A percentile compares a stretch with the other conserved stretches of the same genome.
phyloP scores from a whole-genome alignment of 2,113 vertebrate genomes.

The Protobothrops mucrosquamatus region DNA sequence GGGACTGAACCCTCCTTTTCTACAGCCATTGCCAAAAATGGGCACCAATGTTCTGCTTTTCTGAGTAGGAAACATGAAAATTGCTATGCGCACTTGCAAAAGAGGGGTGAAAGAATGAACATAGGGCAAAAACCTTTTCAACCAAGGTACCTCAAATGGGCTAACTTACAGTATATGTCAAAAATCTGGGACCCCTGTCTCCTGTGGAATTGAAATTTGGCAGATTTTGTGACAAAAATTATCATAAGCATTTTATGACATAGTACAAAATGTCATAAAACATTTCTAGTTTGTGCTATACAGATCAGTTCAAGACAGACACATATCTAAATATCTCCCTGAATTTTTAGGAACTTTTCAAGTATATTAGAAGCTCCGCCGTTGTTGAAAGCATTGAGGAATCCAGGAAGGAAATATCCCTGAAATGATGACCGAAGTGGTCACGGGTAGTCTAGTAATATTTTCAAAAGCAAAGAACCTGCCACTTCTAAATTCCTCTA shows the following conservation, averaged over 20 bases:
- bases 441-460: neutral
- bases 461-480: neutral
- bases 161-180: neutral
- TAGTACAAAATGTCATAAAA: neutral
- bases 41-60: neutral
- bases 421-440: neutral
- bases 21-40: neutral
- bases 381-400: neutral
- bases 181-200: neutral
- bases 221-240: neutral
- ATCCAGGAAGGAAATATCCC: neutral
- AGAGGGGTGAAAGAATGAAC: neutral
- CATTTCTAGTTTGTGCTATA: neutral
- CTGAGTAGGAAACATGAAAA: neutral
- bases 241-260: neutral
- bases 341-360: neutral
- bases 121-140: too few species aligned
- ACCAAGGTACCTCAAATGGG: neutral
- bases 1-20: neutral
- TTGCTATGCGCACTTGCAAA: neutral
- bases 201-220: neutral
- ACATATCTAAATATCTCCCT: neutral
- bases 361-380: neutral
- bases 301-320: neutral
- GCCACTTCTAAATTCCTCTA: neutral